Conservation (phyloP, 2,113 vertebrate genomes). For the Tapirus terrestris region DNA sequence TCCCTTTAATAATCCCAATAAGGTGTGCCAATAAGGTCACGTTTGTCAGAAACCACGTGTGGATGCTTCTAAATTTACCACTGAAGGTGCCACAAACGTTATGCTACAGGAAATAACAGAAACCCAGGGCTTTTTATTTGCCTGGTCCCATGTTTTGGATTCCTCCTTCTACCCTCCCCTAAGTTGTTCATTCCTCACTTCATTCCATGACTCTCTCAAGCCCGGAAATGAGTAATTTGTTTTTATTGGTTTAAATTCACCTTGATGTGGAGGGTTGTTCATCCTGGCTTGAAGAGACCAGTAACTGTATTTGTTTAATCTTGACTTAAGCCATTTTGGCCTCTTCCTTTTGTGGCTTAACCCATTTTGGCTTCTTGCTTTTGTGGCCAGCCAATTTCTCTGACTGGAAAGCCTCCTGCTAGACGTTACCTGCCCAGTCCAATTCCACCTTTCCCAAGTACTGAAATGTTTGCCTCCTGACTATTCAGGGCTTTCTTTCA, state of each 20-base stretch:
- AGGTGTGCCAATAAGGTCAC: accelerated
- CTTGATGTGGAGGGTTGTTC: neutral
- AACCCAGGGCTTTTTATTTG: neutral
- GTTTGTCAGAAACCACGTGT: accelerated
- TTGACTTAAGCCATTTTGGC: neutral
- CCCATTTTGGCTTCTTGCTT: slow-evolving; percentile 27
- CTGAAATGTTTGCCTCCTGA: neutral
- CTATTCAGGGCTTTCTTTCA: neutral
- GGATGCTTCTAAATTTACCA: neutral
- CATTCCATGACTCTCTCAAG: neutral
- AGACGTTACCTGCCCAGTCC: neutral
- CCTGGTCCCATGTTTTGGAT: neutral
- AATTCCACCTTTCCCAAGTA: neutral
- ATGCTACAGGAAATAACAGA: neutral
- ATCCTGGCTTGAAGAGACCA: neutral
- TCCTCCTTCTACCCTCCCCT: neutral
- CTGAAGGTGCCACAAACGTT: neutral
- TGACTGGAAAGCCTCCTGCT: neutral
- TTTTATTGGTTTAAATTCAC: neutral
- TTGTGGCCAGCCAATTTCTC: neutral
- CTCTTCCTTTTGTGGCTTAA: no score
- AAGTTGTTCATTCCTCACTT: neutral
- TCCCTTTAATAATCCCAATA: neutral
- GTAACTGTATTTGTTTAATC: neutral
- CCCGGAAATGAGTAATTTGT: neutral